Conservation (phyloP, 2,888 invertebrate genomes). For the Parnassius glacialis region DNA sequence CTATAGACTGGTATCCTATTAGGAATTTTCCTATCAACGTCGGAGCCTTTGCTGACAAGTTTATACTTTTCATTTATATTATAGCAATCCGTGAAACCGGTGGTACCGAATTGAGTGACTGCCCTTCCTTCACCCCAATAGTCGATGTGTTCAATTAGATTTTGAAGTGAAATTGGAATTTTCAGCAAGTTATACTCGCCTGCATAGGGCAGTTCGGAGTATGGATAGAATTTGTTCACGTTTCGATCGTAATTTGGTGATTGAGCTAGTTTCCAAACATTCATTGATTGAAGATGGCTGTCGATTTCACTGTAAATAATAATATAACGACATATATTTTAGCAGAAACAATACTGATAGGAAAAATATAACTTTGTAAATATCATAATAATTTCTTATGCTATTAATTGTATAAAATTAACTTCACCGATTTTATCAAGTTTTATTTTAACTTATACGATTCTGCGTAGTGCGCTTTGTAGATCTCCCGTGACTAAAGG, state of each 20-base stretch:
- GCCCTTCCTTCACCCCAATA: background rate
- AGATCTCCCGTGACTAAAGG: too few species aligned
- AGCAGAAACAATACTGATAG: too few species aligned
- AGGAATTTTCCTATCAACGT: constrained; percentile 5
- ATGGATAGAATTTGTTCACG: background rate
- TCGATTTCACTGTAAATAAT: constrained; percentile 9
- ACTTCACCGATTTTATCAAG: too few species aligned
- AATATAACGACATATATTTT: background rate
- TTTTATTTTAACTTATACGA: too few species aligned
- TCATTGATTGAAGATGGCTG: constrained; percentile 2
- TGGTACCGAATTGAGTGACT: background rate
- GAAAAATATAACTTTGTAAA: too few species aligned
- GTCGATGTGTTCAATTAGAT: constrained; percentile 1
- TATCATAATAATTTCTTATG: too few species aligned
- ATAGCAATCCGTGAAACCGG: background rate
- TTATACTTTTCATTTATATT: constrained; percentile 1
- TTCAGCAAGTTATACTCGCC: background rate
- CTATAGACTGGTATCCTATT: constrained; percentile 1
- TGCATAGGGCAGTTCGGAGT: background rate
- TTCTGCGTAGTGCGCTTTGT: too few species aligned
- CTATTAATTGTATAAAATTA: too few species aligned
- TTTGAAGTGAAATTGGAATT: background rate
- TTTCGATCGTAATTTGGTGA: constrained; percentile 2
- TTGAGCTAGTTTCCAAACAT: constrained; percentile 1
- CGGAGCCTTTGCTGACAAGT: background rate